Evolutionary conservation across 2,113 vertebrate species (phyloP).

Genomic region (Festucalex cinctus): DNA sequence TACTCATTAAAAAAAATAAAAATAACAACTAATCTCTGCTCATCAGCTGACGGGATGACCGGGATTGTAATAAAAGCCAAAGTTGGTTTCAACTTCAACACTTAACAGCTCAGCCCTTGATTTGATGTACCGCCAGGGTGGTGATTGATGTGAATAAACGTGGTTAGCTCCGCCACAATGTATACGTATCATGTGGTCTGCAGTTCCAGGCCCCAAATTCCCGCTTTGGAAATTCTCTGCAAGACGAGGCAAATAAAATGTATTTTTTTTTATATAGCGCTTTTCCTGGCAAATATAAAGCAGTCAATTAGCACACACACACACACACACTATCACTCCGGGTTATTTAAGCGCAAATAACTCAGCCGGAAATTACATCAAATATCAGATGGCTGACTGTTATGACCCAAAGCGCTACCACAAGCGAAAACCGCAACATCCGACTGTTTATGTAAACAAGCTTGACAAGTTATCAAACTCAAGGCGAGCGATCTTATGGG

Average conservation of each 20-base stretch:
- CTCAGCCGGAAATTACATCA: background rate
- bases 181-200: background rate
- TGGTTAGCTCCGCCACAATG: background rate
- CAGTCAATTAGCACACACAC: background rate
- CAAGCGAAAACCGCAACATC: background rate
- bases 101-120: background rate
- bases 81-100: constrained; percentile 28
- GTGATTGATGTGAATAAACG: background rate
- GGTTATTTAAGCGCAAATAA: background rate
- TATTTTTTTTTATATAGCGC: background rate
- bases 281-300: background rate
- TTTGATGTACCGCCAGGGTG: background rate
- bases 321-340: background rate
- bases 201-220: background rate
- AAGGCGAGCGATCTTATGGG: background rate
- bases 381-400: background rate
- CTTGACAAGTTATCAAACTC: background rate
- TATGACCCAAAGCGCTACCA: background rate
- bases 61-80: constrained; percentile 48
- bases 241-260: background rate
- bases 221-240: background rate
- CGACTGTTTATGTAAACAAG: background rate
- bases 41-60: constrained; percentile 63
- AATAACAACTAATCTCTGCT: constrained; percentile 41
- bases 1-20: constrained; percentile 1